These are phyloP conservation scores for Neelides folsomi DNA, from an alignment of 2,888 invertebrate genomes.

Conservation along the genomic window DNA sequence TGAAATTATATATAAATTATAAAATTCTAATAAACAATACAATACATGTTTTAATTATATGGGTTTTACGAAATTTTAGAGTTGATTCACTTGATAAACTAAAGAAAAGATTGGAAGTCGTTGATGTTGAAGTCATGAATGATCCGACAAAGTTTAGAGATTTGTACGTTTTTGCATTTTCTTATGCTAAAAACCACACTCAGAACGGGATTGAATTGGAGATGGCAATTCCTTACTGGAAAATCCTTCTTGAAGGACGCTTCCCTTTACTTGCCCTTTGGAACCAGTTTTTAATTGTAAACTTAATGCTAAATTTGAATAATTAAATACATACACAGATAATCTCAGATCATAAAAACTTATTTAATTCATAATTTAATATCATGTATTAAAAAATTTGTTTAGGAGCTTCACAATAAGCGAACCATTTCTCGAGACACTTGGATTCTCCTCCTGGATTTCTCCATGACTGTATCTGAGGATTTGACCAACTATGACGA, in stretches of 20 bases:
- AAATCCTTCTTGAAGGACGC: slow-evolving; percentile 84
- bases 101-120: slow-evolving; percentile 62
- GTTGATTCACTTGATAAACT: slow-evolving; percentile 88
- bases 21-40: neutral
- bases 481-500: slow-evolving; percentile 97
- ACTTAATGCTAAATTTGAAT: slow-evolving; percentile 31
- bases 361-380: slow-evolving; percentile 1
- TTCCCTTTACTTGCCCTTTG: slow-evolving; percentile 89
- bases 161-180: slow-evolving; percentile 96
- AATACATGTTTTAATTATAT: too few species aligned
- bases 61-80: too few species aligned
- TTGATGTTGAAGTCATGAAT: slow-evolving; percentile 70
- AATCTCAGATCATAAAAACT: neutral
- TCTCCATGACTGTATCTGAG: slow-evolving; percentile 85
- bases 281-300: slow-evolving; percentile 89
- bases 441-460: slow-evolving; percentile 94
- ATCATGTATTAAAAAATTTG: neutral
- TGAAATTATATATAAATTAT: slow-evolving; percentile 1
- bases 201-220: slow-evolving; percentile 93
- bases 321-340: too few species aligned
- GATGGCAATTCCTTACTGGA: slow-evolving; percentile 98
- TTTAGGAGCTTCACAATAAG: slow-evolving; percentile 71
- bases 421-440: slow-evolving; percentile 97
- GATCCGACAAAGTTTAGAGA: slow-evolving; percentile 87
- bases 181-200: slow-evolving; percentile 93